Evolutionary conservation across 2,113 vertebrate species (phyloP), one percentile per base, ranked within the genome.

Genomic region (Centropristis striata): DNA sequence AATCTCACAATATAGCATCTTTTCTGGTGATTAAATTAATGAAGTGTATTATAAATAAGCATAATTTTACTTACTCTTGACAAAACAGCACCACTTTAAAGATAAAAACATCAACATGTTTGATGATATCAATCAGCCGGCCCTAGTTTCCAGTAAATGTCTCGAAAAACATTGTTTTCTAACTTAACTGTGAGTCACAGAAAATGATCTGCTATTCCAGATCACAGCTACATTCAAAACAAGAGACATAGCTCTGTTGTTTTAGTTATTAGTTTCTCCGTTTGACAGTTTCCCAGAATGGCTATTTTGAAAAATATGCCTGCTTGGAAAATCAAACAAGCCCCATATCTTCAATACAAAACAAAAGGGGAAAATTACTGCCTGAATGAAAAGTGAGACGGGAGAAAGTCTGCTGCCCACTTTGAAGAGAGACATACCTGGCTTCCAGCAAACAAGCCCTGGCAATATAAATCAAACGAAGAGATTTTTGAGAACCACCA

Each of bases 401-500:
- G 61, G 55, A 71, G 61, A 81, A 59, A 5, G 12, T 54, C 70
- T 72, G 67, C 80, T 85, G 32, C 50, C 63, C 32, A 59, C 57
- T 84, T 89, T 87, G 69, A 80, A 85, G 74, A 71, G 21, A 76
- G 84, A 85, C 91, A 93, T 90, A 91, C 85, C 81, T 90, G 57
- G 51, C 76, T 88, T 81, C 83, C 84, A 91, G 71, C 51, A 85
- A 88, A 93, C 89, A 84, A 87, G 90, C 82, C 89, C 73, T n/a
- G 36, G 73, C 83, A 80, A 58, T 86, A 90, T 81, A 86, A 93
- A 92, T 92, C 87, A 86, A 47, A 63, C 65, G 39, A 76, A 86
- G 82, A 85, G 72, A 87, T 78, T 89, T 86, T 83, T 73, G 83
- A 89, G 90, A 92, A 85, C 81, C 90, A 82, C 80, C 86, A 92